Evolutionary conservation across 2,888 invertebrate species (phyloP), one percentile per base, ranked within the genome.

Genomic region (Hymenopus coronatus): DNA sequence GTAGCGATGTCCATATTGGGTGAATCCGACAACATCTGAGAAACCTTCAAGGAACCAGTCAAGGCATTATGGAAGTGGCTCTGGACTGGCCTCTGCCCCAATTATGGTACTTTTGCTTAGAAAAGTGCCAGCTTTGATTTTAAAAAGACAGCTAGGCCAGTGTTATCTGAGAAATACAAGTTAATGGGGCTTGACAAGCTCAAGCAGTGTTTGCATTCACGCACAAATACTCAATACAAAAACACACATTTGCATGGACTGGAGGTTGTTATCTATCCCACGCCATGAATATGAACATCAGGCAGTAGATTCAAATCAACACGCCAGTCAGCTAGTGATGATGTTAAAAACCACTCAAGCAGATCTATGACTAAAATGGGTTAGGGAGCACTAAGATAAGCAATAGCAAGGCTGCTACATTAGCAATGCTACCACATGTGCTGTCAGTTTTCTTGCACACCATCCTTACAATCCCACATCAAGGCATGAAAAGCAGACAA

Each of bases 21-120:
- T 98, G 94, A 98, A 98, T 83, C 98, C 98, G 91, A 98, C 98
- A 91, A 98, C 98, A 94, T 98, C 97, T 89, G 98, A 98, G 91
- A 98, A 95, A 91, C 98, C 98, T 95, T 96, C 95, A 94, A 93
- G 20, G 82, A 88, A 87, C 83, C 83, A 40, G 87, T 82, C 82
- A 28, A 46, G 33, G 46, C 85, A 87, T 83, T 83, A 89, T 28
- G 54, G 70, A 46, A 27, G 27, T 25, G 28, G 46, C 85, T 15
- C 46, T 40, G 54, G 25, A 25, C 54, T 25, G 25, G 25, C 54
- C 54, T 70, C 15, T 70, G 4, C 25, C 54, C 25, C 54, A 70
- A 70, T 20, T 70, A 20, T 70, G 54, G 54, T 20, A 70, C 54
- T 70, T 70, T 70, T 70, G 54, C 15, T 6, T 25, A 15, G 20